Base-by-base conservation (phyloP, 2,888 invertebrate genomes). In the Branchellion lobata region DNA sequence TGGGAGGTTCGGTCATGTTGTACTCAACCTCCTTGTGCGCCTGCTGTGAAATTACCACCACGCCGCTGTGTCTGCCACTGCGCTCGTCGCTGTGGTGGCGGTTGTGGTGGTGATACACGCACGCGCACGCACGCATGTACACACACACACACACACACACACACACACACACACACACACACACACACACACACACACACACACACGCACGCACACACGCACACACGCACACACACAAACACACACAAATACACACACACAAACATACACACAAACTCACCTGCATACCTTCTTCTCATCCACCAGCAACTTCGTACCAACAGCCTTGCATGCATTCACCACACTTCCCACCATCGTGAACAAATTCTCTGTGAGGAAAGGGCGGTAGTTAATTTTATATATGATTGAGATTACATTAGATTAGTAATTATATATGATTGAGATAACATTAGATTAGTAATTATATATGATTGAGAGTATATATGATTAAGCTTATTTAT, bases 141-240 rank as follows among this genome's bases (percentile, higher is more conserved):
- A 36, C 27, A 1, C 5, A 47, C 27, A 61, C 18, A 71, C 24
- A 65, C 11, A 36, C 36, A 31, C 24, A 72, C 1, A 75, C 33
- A 53, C 21, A 78, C 29, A 78, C 40, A 78, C 27, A 79, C n/a
- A 57, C 29, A 75, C 24, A 79, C 47, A 75, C 40, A 61, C 47
- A 75, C 40, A 75, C 31, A 75, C 27, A 75, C 40, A 75, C 40
- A 57, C 40, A 79, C 36, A 76, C 40, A 79, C 34, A 74, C 34
- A 51, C 11, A 57, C 27, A 79, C 51, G 57, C 27, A 61, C 69
- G 75, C 21, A 72, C 33, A 51, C 21, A 53, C 51, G 47, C 21
- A 72, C 72, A 51, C 24, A 72, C n/a, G 31, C 21, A 2, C 31
- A 72, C 18, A 73, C 51, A 72, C 2, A 72, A 27, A 53, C 18